Percentiles rank a stretch among this genome's conserved stretches.
Conservation (phyloP, 2,113 vertebrate genomes). For the Pelusios castaneus region DNA sequence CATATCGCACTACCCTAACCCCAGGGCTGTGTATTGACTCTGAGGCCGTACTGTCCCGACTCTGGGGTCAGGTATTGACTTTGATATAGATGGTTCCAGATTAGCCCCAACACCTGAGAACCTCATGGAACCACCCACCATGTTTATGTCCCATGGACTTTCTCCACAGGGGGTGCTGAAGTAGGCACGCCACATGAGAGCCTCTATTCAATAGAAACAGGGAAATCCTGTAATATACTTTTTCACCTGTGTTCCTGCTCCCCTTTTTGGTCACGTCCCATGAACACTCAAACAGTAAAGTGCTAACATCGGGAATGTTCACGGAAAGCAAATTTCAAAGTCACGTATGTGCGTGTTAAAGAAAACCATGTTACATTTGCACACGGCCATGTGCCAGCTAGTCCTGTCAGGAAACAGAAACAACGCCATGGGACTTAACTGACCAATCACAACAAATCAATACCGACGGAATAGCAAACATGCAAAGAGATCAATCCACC, state of each 20-base stretch:
- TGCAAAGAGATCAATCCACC: background rate
- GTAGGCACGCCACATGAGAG: no score
- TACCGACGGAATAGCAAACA: conserved; percentile 1
- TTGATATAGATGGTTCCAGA: no score
- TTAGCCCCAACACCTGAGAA: no score
- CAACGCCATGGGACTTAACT: background rate
- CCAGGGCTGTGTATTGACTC: no score
- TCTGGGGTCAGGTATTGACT: no score
- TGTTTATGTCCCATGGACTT: no score
- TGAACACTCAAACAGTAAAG: background rate
- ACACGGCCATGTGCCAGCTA: background rate
- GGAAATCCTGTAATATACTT: background rate
- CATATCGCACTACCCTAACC: no score
- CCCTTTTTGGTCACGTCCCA: background rate
- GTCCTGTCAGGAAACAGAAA: background rate
- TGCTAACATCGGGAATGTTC: background rate
- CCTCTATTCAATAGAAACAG: background rate
- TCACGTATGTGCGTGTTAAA: background rate
- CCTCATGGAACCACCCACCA: no score
- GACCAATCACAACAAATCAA: conserved; percentile 19
- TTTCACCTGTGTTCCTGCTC: background rate
- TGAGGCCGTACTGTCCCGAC: no score
- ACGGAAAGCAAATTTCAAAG: background rate
- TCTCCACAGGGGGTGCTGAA: no score
- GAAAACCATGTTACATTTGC: background rate